phyloP scores from a whole-genome alignment of 2,797 vertebrate species.

The Pachyuromys duprasi region DNA sequence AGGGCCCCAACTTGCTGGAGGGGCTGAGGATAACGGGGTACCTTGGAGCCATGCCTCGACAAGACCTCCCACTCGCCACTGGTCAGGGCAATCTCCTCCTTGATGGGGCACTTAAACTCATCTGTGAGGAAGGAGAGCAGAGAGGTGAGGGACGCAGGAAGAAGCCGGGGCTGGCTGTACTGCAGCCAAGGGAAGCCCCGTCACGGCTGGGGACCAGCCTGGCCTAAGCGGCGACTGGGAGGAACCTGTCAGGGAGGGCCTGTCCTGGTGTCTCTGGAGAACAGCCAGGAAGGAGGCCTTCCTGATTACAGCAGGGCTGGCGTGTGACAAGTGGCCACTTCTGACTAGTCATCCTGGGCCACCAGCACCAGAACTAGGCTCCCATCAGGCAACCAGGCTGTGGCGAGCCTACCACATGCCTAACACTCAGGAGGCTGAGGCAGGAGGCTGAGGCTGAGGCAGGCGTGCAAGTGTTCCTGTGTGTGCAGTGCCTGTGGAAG shows the following conservation, averaged over 20 bases:
- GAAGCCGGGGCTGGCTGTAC: too few species aligned
- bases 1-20: background rate
- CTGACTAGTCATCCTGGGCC: background rate
- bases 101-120: conserved; percentile 94
- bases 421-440: background rate
- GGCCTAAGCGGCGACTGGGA: background rate
- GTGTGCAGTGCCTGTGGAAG: background rate
- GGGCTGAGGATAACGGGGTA: conserved; percentile 66
- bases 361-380: background rate
- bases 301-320: background rate
- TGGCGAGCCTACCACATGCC: background rate
- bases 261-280: background rate
- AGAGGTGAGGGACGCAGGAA: background rate
- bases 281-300: background rate
- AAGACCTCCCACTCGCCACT: conserved; percentile 96
- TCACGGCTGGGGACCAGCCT: background rate
- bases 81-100: conserved; percentile 93
- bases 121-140: conserved; percentile 84
- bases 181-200: background rate
- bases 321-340: too few species aligned
- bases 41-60: conserved; percentile 94
- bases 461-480: background rate
- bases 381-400: background rate
- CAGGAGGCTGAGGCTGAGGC: background rate
- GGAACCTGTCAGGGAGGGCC: background rate